Conservation (phyloP, 2,888 invertebrate species). For the Sminthurides aquaticus region DNA sequence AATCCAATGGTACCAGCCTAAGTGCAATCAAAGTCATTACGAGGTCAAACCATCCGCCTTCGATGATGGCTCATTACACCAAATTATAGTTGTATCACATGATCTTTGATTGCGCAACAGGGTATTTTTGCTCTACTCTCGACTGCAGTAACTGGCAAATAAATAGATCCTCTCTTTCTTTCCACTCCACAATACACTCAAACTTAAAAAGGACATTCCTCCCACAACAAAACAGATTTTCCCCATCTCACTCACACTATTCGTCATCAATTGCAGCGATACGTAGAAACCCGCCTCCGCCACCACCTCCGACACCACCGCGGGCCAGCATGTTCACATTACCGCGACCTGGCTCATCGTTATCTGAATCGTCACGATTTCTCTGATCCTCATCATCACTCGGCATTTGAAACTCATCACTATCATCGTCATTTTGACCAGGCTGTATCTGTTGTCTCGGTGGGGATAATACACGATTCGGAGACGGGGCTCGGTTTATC, state of each 20-base stretch:
- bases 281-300: slow-evolving; percentile 38
- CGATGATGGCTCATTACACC: too few relatives aligned
- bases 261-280: slow-evolving; percentile 38
- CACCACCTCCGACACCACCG: slow-evolving; percentile 26
- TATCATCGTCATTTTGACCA: slow-evolving; percentile 24
- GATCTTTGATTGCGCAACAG: too few relatives aligned
- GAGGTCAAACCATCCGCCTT: too few relatives aligned
- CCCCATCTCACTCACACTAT: background rate
- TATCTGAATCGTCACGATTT: slow-evolving; percentile 9
- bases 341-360: background rate
- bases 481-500: slow-evolving; percentile 40
- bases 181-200: too few relatives aligned
- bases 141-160: too few relatives aligned
- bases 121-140: too few relatives aligned
- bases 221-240: background rate
- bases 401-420: slow-evolving; percentile 24
- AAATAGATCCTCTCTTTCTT: too few relatives aligned
- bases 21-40: too few relatives aligned
- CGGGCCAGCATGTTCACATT: background rate
- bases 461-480: slow-evolving; percentile 33
- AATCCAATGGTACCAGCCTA: too few relatives aligned
- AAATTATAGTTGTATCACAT: too few relatives aligned
- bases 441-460: slow-evolving; percentile 33
- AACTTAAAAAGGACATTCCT: too few relatives aligned
- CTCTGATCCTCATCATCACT: slow-evolving; percentile 26